Percentiles rank a stretch among this genome's conserved stretches.
phyloP scores from a whole-genome alignment of 2,113 vertebrate species.

The Orientallactaga bullata region DNA sequence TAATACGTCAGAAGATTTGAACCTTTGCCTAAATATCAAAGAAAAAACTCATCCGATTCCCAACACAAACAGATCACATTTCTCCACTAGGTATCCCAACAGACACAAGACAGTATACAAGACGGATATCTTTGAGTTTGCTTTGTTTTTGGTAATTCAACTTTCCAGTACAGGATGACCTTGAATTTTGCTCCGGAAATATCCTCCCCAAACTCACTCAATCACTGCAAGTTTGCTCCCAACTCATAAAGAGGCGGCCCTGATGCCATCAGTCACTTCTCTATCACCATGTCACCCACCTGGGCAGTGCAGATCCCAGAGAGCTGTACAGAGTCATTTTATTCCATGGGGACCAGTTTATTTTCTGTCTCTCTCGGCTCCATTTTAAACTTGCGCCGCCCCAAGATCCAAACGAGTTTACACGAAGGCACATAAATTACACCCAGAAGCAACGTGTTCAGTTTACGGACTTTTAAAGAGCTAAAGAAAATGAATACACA shows the following conservation, averaged over 20 bases:
- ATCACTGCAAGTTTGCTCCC: neutral
- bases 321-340: fast-evolving
- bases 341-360: neutral
- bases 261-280: neutral
- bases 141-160: neutral
- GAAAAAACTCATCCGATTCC: neutral
- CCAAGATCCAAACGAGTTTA: neutral
- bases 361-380: neutral
- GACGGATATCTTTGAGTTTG: neutral
- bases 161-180: neutral
- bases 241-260: neutral
- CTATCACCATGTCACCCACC: too few species aligned
- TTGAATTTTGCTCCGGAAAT: slow-evolving; percentile 29
- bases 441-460: neutral
- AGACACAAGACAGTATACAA: neutral
- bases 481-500: slow-evolving; percentile 27
- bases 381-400: neutral
- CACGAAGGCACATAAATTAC: neutral
- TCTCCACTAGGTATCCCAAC: neutral
- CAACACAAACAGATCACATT: neutral
- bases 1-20: slow-evolving; percentile 34
- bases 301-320: neutral
- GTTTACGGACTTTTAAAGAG: neutral
- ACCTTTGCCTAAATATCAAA: slow-evolving; percentile 30
- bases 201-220: neutral